phyloP scores from a whole-genome alignment of 2,113 vertebrate genomes.

The Trematomus loennbergii region DNA sequence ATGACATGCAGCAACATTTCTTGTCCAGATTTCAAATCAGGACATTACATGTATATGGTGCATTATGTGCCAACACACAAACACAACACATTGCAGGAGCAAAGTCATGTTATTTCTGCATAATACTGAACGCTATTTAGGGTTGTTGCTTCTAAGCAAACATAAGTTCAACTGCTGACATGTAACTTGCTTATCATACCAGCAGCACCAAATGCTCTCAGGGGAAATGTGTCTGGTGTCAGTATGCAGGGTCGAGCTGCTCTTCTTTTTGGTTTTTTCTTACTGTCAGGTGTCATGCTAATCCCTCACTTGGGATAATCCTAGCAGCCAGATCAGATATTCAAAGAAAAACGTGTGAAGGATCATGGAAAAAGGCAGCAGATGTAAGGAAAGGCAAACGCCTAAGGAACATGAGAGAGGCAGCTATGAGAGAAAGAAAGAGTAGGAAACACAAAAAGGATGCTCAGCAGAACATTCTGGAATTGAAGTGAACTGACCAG shows the following conservation, averaged over 20 bases:
- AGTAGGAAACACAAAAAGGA: conserved; percentile 46
- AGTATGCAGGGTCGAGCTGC: conserved; percentile 1
- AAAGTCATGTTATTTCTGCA: not conserved
- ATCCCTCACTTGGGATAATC: conserved; percentile 59
- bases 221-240: not conserved
- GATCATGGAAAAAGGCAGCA: conserved; percentile 7
- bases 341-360: conserved; percentile 9
- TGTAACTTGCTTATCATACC: not conserved
- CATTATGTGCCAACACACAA: conserved; percentile 13
- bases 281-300: conserved; percentile 20
- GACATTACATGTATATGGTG: conserved; percentile 28
- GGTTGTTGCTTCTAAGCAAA: conserved; percentile 1
- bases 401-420: not conserved
- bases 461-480: conserved; percentile 46
- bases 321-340: conserved; percentile 17
- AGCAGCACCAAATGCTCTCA: not conserved
- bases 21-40: conserved; percentile 31
- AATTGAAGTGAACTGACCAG: conserved; percentile 56
- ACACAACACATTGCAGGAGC: not conserved
- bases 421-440: not conserved
- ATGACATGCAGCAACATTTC: conserved; percentile 25
- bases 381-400: not conserved
- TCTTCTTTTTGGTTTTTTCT: conserved; percentile 24
- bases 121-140: not conserved
- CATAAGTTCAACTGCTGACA: not conserved